Conservation (phyloP, 2,888 invertebrate species). For the Watsonalla binaria region DNA sequence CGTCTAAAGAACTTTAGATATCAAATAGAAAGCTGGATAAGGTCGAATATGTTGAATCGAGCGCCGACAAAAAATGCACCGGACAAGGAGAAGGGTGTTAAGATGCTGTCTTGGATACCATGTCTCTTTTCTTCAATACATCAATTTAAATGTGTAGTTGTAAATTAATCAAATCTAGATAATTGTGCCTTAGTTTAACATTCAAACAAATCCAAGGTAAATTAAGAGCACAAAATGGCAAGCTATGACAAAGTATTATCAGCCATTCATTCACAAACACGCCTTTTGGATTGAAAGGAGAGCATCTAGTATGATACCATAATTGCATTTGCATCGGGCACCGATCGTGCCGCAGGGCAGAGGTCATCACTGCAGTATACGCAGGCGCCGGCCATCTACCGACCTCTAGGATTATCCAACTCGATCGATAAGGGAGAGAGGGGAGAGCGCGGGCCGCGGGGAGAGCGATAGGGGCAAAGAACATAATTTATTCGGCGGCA, state of each 20-base stretch:
- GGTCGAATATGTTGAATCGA: too few relatives aligned
- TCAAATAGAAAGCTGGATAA: too few relatives aligned
- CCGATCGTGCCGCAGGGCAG: constrained; percentile 40
- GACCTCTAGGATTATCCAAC: constrained; percentile 71
- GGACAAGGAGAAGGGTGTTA: too few relatives aligned
- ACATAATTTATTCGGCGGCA: constrained; percentile 77
- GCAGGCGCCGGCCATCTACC: constrained; percentile 53
- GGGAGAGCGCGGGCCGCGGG: constrained; percentile 31
- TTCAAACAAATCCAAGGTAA: constrained; percentile 18
- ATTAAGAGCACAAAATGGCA: constrained; percentile 13
- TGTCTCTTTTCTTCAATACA: too few relatives aligned
- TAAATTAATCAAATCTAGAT: too few relatives aligned
- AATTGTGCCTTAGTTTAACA: too few relatives aligned
- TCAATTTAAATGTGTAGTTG: too few relatives aligned
- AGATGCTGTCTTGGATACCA: too few relatives aligned
- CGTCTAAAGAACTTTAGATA: too few relatives aligned
- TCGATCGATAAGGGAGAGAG: constrained; percentile 62
- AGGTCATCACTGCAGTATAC: constrained; percentile 51
- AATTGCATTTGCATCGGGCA: constrained; percentile 55
- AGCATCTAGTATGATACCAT: constrained; percentile 45
- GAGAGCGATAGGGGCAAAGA: constrained; percentile 44
- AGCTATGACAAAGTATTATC: constrained; percentile 23
- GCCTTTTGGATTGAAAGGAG: background rate
- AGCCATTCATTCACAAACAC: too few relatives aligned
- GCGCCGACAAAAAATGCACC: too few relatives aligned